A percentile compares a stretch with the other conserved stretches of the same genome.
Conservation (phyloP, 2,888 invertebrate genomes). For the Eupithecia insigniata region DNA sequence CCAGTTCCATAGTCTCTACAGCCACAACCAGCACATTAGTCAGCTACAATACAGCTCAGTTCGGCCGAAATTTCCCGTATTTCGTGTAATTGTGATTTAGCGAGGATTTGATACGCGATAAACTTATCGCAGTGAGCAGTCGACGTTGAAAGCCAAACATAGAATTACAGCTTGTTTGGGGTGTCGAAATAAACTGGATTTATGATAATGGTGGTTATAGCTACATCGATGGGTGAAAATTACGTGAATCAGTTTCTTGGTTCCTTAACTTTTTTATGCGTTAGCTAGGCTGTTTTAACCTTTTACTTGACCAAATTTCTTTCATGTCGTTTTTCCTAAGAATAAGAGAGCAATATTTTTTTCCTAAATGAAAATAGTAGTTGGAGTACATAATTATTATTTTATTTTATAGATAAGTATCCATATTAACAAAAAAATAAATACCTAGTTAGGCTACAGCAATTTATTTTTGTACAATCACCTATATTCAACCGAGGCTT, state of each 20-base stretch:
- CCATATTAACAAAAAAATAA: too few species aligned
- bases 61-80: conserved; percentile 73
- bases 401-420: too few species aligned
- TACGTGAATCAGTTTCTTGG: not conserved
- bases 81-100: conserved; percentile 80
- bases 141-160: conserved; percentile 36
- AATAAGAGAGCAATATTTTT: too few species aligned
- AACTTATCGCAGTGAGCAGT: conserved; percentile 63
- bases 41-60: conserved; percentile 66
- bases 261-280: not conserved
- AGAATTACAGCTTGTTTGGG: conserved; percentile 14
- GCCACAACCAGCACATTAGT: conserved; percentile 60
- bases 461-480: too few species aligned
- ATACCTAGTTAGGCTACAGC: too few species aligned
- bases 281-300: too few species aligned
- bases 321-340: too few species aligned
- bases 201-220: not conserved
- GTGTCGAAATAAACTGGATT: conserved; percentile 11
- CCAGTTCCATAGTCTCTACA: conserved; percentile 49
- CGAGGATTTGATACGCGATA: conserved; percentile 75
- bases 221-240: conserved; percentile 5
- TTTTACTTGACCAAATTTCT: too few species aligned
- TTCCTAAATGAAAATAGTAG: too few species aligned
- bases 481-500: not conserved
- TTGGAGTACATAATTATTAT: too few species aligned